Evolutionary conservation across 2,797 vertebrate species (phyloP), one percentile per base, ranked within the genome.

Genomic region (Malacoctenus gilli): DNA sequence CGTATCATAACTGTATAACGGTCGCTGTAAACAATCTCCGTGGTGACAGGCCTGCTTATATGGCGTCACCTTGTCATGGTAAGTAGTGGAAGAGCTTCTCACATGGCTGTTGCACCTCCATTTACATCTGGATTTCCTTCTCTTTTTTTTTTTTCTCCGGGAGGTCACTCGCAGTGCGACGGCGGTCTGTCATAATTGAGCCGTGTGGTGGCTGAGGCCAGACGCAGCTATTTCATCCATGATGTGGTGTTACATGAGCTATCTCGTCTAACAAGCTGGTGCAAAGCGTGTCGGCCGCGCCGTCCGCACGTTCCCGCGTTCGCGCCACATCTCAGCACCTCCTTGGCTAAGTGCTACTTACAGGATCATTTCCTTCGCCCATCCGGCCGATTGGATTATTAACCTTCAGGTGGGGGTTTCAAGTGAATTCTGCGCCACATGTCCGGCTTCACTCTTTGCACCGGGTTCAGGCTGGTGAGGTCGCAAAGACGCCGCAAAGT

Each of bases 321-420:
- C 19, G 14, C 4, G 9, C 3, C 44, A 8, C 43, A 59, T 15
- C 9, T 37, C 12, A 1, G 43, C 22, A 41, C 23, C 23, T 43
- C 20, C 25, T 52, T 28, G 14, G 13, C 14, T 53, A 28, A 28
- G 25, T 40, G n/a, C 56, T 52, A 11, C 15, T 35, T 19, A 42
- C 25, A 28, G 25, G 25, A 28, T 28, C 6, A 49, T 42, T 39
- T 10, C 0, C 37, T 52, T 34, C 25, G 31, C 8, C 43, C 8
- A 10, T 30, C 15, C 9, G 10, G 2, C 23, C 18, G 22, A 19
- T 28, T 53, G 4, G 12, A 52, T 38, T 40, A 43, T 57, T 40
- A n/a, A 36, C 11, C 19, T 63, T 64, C 53, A 57, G 32, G 21
- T 36, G 32, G 12, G 13, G 18, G 52, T 43, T 48, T n/a, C n/a